Evolutionary conservation across 2,797 vertebrate species (phyloP), one percentile per base, ranked within the genome.

Genomic region (Fringilla coelebs): DNA sequence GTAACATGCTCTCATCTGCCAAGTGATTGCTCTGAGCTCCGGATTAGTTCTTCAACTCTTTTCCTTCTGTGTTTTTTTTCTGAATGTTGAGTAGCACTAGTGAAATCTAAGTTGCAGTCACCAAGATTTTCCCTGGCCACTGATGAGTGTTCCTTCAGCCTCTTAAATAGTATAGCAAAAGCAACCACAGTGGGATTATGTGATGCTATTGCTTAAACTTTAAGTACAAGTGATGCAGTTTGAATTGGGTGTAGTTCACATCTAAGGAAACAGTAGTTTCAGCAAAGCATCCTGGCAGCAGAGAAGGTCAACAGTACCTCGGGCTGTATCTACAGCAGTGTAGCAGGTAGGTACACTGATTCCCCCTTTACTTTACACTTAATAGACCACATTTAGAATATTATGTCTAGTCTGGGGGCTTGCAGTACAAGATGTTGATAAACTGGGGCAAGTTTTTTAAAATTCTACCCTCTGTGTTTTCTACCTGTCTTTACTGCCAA

Each of bases 271-370:
- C n/a, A 32, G 29, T 26, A 65, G 40, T 26, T 11, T 74, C 32
- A n/a, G 36, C 8, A 1, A 31, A 74, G 29, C 0, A 0, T 19
- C 31, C 63, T 86, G 54, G 31, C 54, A 65, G 24, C 51, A 28
- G 62, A 24, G 46, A 15, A 61, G 48, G 13, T 65, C 10, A 31
- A 2, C 26, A 11, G n/a, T 38, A 29, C 28, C 34, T 32, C 58
- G 79, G 29, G 17, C 12, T 70, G 34, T 70, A 45, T 40, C 1
- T 6, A n/a, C 9, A 34, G 17, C 70, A 28, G 38, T 38, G 18
- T 20, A 25, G 11, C 28, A 52, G 13, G 17, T 43, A 19, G 29
- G 32, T 19, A 40, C 7, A 36, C 15, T 36, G 32, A 58, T 79
- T 63, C 16, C 17, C 6, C 34, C 21, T 85, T 81, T 60, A 16